Evolutionary conservation across 2,113 vertebrate species (phyloP).

Genomic region (Nematolebias whitei): DNA sequence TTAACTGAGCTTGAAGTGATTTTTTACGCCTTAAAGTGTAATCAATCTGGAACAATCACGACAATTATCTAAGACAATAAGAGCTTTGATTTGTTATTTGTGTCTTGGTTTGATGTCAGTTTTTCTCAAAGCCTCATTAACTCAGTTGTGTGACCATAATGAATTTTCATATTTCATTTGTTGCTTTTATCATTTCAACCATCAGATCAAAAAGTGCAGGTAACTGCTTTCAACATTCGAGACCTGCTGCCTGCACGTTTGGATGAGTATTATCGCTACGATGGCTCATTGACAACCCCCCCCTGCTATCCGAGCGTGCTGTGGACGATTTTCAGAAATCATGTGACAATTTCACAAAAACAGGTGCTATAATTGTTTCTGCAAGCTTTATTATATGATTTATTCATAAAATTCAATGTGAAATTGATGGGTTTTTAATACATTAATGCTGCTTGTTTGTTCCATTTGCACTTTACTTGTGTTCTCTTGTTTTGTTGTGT

Average conservation of each 20-base stretch:
- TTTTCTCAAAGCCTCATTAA: neutral
- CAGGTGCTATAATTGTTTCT: conserved; percentile 79
- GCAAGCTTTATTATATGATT: neutral
- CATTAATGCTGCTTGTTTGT: neutral
- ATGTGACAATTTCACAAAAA: conserved; percentile 84
- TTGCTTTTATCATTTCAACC: conserved; percentile 12
- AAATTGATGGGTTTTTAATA: fast-evolving
- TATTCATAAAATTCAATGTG: neutral
- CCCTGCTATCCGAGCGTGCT: conserved; percentile 93
- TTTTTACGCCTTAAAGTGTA: neutral
- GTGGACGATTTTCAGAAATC: conserved; percentile 91
- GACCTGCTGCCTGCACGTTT: conserved; percentile 84
- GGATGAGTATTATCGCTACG: conserved; percentile 90
- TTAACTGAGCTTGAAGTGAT: too few species aligned
- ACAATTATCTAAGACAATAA: neutral
- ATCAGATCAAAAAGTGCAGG: conserved; percentile 81
- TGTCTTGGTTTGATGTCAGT: neutral
- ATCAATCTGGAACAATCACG: neutral
- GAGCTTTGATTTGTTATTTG: neutral
- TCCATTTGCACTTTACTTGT: conserved; percentile 1
- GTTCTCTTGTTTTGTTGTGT: conserved; percentile 42
- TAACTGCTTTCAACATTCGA: conserved; percentile 87
- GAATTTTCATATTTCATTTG: conserved; percentile 1
- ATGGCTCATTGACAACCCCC: conserved; percentile 94
- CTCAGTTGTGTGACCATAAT: neutral